Evolutionary conservation across 2,113 vertebrate species (phyloP).

Genomic region (Microcebus jonahi): DNA sequence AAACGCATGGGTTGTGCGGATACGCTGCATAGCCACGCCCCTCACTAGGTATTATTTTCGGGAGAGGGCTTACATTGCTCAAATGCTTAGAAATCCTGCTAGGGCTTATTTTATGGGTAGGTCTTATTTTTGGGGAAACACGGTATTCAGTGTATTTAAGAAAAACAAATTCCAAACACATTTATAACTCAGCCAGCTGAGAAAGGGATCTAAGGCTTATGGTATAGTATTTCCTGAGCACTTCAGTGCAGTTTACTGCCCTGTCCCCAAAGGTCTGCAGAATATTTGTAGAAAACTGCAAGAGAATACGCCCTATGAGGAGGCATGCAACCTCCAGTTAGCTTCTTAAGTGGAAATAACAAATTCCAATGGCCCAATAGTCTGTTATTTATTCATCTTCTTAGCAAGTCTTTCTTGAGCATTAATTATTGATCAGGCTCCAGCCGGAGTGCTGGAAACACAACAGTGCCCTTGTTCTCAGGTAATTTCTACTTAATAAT

Average conservation of each 20-base stretch:
- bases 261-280: not conserved
- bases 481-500: not conserved
- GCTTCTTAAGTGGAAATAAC: not conserved
- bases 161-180: not conserved
- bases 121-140: too few relatives aligned
- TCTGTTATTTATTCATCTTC: not conserved
- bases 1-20: too few relatives aligned
- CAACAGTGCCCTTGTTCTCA: not conserved
- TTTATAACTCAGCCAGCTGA: not conserved
- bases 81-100: too few relatives aligned
- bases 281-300: not conserved
- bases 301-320: rapidly evolving
- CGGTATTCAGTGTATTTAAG: not conserved
- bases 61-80: too few relatives aligned
- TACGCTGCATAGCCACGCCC: too few relatives aligned
- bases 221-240: not conserved
- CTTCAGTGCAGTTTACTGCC: not conserved
- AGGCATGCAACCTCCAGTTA: not conserved
- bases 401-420: not conserved
- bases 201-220: not conserved
- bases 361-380: not conserved
- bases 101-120: too few relatives aligned
- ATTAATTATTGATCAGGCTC: not conserved
- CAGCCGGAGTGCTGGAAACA: not conserved
- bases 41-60: too few relatives aligned